Base-by-base conservation (phyloP, 2,888 invertebrate genomes). In the Cylindroiulus punctatus region DNA sequence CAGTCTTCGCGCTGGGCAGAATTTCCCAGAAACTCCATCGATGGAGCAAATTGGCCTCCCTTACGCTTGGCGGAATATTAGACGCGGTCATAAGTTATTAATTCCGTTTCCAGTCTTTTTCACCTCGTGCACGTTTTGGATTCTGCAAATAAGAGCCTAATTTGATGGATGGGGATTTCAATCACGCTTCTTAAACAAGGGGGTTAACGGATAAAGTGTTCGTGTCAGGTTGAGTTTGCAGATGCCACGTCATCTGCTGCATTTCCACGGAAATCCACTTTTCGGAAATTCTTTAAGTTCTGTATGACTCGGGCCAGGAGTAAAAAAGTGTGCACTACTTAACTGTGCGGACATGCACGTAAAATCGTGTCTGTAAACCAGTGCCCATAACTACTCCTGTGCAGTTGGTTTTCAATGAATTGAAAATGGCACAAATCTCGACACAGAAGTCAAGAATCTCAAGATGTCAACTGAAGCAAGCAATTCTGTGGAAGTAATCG, bases 31-130 rank as follows among this genome's bases (percentile, higher is more conserved):
- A 57, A 57, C 57, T 57, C 19, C 52, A 19, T 52, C 52, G 52
- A n/a, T 57, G 22, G 22, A 26, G 7, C n/a, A 26, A 26, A 65
- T 65, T 65, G 57, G 57, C 0, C 57, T 57, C 57, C 26, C 26
- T 65, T 65, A 26, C 65, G 65, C 65, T 2, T 12, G 65, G 65
- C 12, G 12, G 65, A 65, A 26, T 65, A 26, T 65, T 22, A 14
- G 65, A 65, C 26, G 65, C 12, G 65, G 65, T 26, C 65, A 65
- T 65, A 65, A 65, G 65, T 65, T 65, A 65, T 65, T 65, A 65
- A 65, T 65, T 65, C 65, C 26, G 65, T 65, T 26, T 65, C 65
- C 26, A 26, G 22, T 65, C 65, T 65, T 65, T 65, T 65, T 65
- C 65, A 65, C 65, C 57, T 57, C 57, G n/a, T n/a, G 57, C 57